Percentiles rank a stretch among this genome's conserved stretches.
These are phyloP conservation scores for Ginglymostoma cirratum DNA, from an alignment of 2,113 vertebrate genomes.

Conservation along the genomic window DNA sequence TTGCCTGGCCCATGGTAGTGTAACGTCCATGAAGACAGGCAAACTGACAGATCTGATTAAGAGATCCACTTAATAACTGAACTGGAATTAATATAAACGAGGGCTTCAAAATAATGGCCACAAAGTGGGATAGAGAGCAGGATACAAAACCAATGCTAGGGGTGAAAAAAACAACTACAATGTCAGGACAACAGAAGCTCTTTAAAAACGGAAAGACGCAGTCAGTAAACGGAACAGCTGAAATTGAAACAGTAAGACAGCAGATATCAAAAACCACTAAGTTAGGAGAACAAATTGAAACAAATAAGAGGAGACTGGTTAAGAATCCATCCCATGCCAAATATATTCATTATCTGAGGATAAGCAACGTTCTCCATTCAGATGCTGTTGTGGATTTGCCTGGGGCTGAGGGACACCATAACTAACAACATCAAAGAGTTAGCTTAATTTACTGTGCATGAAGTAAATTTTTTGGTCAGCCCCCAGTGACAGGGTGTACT, in stretches of 20 bases:
- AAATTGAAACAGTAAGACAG: not conserved
- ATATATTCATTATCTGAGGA: not conserved
- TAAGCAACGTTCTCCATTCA: not conserved
- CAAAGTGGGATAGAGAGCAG: not conserved
- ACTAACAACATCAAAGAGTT: not conserved
- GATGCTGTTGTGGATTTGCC: not conserved
- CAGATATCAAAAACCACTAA: not conserved
- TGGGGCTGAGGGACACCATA: not conserved
- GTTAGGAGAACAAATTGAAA: conserved; percentile 4
- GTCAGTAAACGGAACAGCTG: not conserved
- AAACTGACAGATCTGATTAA: not conserved
- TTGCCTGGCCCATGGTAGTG: not conserved
- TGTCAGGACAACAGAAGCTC: not conserved
- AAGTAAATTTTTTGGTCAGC: not conserved
- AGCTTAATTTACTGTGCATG: not conserved
- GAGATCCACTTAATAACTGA: not conserved
- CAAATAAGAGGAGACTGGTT: not conserved
- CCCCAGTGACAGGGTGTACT: not conserved
- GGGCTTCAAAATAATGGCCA: not conserved
- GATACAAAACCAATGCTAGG: not conserved
- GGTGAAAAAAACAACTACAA: not conserved
- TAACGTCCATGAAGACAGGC: not conserved
- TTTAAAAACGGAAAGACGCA: not conserved
- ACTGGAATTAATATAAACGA: not conserved
- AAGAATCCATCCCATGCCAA: not conserved